phyloP scores from a whole-genome alignment of 2,888 invertebrate species.

The Campoplex capitator region DNA sequence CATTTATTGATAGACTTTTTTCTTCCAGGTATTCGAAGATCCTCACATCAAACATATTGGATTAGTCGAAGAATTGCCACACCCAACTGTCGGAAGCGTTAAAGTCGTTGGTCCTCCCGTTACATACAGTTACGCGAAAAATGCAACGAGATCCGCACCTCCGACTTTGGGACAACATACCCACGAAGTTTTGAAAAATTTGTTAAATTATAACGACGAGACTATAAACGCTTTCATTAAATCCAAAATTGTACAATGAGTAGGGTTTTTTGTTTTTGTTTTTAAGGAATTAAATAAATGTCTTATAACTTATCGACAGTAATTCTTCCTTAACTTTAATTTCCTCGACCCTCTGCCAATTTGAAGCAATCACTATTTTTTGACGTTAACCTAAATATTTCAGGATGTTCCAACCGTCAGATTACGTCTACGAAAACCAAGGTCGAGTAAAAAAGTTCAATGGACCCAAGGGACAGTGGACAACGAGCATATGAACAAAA shows the following conservation, averaged over 20 bases:
- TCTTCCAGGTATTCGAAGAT: slow-evolving; percentile 91
- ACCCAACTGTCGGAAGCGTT: slow-evolving; percentile 89
- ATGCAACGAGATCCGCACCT: slow-evolving; percentile 90
- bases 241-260: slow-evolving; percentile 85
- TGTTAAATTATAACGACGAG: slow-evolving; percentile 88
- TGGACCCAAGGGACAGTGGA: slow-evolving; percentile 97
- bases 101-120: slow-evolving; percentile 96
- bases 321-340: background rate
- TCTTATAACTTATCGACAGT: background rate
- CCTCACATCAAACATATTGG: slow-evolving; percentile 91
- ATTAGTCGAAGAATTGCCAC: slow-evolving; percentile 90
- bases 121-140: slow-evolving; percentile 90
- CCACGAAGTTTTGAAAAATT: slow-evolving; percentile 88
- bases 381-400: slow-evolving; percentile 61
- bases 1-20: background rate
- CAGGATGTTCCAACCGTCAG: slow-evolving; percentile 87
- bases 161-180: slow-evolving; percentile 96
- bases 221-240: slow-evolving; percentile 86
- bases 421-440: slow-evolving; percentile 89
- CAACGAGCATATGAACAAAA: slow-evolving; percentile 97
- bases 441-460: slow-evolving; percentile 91
- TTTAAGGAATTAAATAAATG: background rate
- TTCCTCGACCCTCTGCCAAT: background rate
- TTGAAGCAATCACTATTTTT: background rate
- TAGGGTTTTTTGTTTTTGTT: background rate